Evolutionary conservation across 2,797 vertebrate genomes (phyloP).

Genomic region (Aulostomus chinensis): DNA sequence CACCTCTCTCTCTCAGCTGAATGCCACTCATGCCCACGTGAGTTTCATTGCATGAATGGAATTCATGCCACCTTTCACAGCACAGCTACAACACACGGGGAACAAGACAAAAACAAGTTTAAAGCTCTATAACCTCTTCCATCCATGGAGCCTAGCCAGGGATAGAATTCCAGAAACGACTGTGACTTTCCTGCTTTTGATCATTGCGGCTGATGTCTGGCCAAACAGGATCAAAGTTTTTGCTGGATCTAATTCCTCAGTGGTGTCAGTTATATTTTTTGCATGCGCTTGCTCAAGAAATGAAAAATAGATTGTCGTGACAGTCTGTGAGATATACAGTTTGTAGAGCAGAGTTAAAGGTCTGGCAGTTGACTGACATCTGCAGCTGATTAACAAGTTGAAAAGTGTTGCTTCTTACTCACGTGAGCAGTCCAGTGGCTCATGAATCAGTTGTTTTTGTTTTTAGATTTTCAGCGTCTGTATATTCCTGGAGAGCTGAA

Average conservation of each 20-base stretch:
- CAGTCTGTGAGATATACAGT: slow-evolving; percentile 24
- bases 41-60: too few species aligned
- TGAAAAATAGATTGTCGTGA: slow-evolving; percentile 28
- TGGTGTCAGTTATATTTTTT: slow-evolving; percentile 25
- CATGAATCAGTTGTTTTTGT: slow-evolving; percentile 43
- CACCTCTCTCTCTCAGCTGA: too few species aligned
- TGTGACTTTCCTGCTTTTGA: slow-evolving; percentile 42
- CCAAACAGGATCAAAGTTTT: slow-evolving; percentile 53
- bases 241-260: slow-evolving; percentile 19
- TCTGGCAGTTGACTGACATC: slow-evolving; percentile 59
- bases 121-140: slow-evolving; percentile 17
- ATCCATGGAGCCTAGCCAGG: slow-evolving; percentile 11
- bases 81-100: slow-evolving; percentile 22
- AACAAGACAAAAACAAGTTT: slow-evolving; percentile 14
- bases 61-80: slow-evolving; percentile 6
- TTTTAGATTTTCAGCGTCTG: slow-evolving; percentile 15
- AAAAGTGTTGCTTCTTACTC: slow-evolving; percentile 32
- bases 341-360: slow-evolving; percentile 38
- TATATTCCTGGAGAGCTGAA: slow-evolving; percentile 40
- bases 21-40: too few species aligned
- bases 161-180: slow-evolving; percentile 40
- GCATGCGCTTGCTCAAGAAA: slow-evolving; percentile 8
- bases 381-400: slow-evolving; percentile 64
- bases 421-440: slow-evolving; percentile 27
- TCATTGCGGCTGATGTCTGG: slow-evolving; percentile 27